Evolutionary conservation across 2,888 invertebrate genomes (phyloP).

Genomic region (Antitype chi): DNA sequence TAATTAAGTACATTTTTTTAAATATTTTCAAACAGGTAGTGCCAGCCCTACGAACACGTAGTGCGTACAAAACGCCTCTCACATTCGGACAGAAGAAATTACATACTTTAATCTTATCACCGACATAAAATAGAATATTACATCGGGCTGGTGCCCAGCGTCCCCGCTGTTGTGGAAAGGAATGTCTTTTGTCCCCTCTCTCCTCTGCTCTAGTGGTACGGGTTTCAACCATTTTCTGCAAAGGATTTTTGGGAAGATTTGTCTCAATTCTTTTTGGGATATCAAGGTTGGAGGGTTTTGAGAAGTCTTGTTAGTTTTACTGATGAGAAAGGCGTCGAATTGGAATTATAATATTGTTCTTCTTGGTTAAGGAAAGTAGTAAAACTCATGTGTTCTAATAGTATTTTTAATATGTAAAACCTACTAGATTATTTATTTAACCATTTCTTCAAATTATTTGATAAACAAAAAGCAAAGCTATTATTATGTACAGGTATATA

Average conservation of each 20-base stretch:
- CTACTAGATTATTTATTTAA: too few relatives aligned
- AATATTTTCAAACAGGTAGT: background rate
- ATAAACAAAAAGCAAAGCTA: too few relatives aligned
- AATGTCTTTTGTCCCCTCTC: constrained; percentile 69
- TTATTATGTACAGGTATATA: too few relatives aligned
- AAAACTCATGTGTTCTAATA: background rate
- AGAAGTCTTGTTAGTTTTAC: background rate
- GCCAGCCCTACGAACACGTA: constrained; percentile 77
- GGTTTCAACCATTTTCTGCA: constrained; percentile 26
- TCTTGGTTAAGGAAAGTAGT: background rate
- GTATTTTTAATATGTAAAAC: too few relatives aligned
- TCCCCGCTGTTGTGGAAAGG: constrained; percentile 69
- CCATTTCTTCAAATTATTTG: too few relatives aligned
- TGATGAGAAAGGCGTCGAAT: background rate
- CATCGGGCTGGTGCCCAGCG: constrained; percentile 81
- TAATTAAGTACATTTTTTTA: background rate
- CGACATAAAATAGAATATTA: constrained; percentile 89
- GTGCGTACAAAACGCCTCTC: constrained; percentile 82
- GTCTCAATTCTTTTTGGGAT: background rate
- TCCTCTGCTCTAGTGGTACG: constrained; percentile 38
- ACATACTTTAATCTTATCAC: constrained; percentile 90
- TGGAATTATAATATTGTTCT: constrained; percentile 3
- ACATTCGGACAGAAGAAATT: constrained; percentile 88
- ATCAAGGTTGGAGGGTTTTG: background rate
- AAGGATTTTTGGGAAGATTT: constrained; percentile 32